Percentiles rank a stretch among this genome's conserved stretches.
Evolutionary conservation across 2,797 vertebrate species (phyloP).

Genomic region (Bovichtus diacanthus): DNA sequence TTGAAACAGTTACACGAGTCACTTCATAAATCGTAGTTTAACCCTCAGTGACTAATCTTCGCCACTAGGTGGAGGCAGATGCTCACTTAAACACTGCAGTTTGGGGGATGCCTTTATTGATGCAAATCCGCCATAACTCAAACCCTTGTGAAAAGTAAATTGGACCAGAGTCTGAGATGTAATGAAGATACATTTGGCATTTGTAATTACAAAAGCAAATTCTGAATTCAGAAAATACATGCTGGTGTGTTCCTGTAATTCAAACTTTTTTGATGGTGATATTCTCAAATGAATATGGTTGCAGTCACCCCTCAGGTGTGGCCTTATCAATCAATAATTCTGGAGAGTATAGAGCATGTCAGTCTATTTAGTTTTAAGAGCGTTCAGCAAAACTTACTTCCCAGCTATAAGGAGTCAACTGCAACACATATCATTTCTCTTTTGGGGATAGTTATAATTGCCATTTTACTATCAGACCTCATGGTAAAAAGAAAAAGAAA

Average conservation of each 20-base stretch:
- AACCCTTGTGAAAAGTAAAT: neutral
- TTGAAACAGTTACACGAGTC: neutral
- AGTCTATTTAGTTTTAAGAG: neutral
- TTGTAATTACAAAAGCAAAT: neutral
- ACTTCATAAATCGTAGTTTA: neutral
- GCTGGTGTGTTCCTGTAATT: neutral
- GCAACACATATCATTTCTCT: slow-evolving; percentile 21
- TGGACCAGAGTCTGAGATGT: neutral
- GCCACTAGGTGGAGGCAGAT: slow-evolving; percentile 80
- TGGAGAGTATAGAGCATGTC: neutral
- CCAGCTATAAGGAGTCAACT: neutral
- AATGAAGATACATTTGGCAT: neutral
- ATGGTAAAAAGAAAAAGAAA: slow-evolving; percentile 30
- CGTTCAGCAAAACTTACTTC: neutral
- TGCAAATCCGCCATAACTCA: slow-evolving; percentile 2
- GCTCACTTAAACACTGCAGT: slow-evolving; percentile 28
- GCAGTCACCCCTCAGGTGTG: neutral
- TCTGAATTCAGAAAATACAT: neutral
- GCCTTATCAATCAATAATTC: neutral
- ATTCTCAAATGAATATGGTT: neutral
- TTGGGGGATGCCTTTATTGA: neutral
- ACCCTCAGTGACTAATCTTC: neutral
- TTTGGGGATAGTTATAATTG: slow-evolving; percentile 15
- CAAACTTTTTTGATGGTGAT: neutral
- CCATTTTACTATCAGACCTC: slow-evolving; percentile 42